A percentile compares a stretch with the other conserved stretches of the same genome.
Conservation (phyloP, 2,888 invertebrate species). For the Archips crataeganus region DNA sequence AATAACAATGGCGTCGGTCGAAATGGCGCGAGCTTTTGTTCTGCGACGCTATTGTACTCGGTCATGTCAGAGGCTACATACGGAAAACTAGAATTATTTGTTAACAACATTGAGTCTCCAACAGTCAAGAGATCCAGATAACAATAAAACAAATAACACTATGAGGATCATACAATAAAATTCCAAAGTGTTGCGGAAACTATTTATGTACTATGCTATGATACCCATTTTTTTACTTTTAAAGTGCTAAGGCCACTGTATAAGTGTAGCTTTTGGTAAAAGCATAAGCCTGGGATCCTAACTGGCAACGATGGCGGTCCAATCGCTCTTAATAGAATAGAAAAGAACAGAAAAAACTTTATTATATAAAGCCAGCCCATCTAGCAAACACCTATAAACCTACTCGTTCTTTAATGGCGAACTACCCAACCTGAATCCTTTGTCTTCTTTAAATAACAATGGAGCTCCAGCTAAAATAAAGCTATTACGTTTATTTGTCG, state of each 20-base stretch:
- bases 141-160: background rate
- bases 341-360: no score
- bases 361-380: background rate
- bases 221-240: background rate
- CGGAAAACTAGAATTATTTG: constrained; percentile 21
- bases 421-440: constrained; percentile 14
- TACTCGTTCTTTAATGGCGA: background rate
- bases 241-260: no score
- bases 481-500: constrained; percentile 52
- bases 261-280: no score
- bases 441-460: constrained; percentile 27
- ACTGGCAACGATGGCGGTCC: no score
- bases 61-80: constrained; percentile 51
- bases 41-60: constrained; percentile 68
- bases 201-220: background rate
- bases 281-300: no score
- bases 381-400: background rate
- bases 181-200: background rate
- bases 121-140: background rate
- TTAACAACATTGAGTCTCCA: background rate
- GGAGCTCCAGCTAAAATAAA: constrained; percentile 51
- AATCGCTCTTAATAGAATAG: no score
- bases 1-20: constrained; percentile 80
- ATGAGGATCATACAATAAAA: background rate
- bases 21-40: constrained; percentile 84